Base-by-base conservation (phyloP, 2,888 invertebrate species). In the Drosophila atroscutellata region DNA sequence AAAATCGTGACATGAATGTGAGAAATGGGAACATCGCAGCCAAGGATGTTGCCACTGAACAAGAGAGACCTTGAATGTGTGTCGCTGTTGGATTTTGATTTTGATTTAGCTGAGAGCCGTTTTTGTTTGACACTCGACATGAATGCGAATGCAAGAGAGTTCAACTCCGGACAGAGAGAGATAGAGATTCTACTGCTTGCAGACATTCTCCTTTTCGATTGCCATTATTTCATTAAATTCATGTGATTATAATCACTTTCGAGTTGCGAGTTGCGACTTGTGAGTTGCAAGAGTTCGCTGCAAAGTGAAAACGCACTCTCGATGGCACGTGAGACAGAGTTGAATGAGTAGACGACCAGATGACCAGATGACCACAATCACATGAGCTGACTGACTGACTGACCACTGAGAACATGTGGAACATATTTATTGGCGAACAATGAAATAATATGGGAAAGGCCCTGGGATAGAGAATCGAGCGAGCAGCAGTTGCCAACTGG, bases 1-100 rank as follows among this genome's bases (percentile, higher is more conserved):
- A 91, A 91, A 92, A 77, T 92, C 91, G 92, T 92, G 92, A 92
- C 91, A 83, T 65, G 91, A 90, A 88, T 90, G 75, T 67, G 72
- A 61, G 74, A 63, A 75, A 74, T 80, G 79, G 75, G 72, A 81
- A 61, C 66, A 80, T 72, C 69, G 39, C 26, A 59, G 34, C 54
- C 68, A 65, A 79, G 77, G 80, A 79, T 77, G 64, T 51, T 47
- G 62, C 39, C 34, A 28, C 58, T 62, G 59, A 30, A 11, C 18
- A 28, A 30, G 11, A 24, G 71, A 77, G 81, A 86, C 83, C 80
- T 88, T 86, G 80, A 42, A 83, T 83, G 89, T 83, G 71, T 80
- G 80, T 76, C 83, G 69, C 64, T 65, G 69, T 52, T 57, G 18
- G 58, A 57, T 54, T 54, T 54, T 9, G 30, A 30, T 30, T 30